Evolutionary conservation across 2,888 invertebrate species (phyloP).

Genomic region (Apotomis betuletana): DNA sequence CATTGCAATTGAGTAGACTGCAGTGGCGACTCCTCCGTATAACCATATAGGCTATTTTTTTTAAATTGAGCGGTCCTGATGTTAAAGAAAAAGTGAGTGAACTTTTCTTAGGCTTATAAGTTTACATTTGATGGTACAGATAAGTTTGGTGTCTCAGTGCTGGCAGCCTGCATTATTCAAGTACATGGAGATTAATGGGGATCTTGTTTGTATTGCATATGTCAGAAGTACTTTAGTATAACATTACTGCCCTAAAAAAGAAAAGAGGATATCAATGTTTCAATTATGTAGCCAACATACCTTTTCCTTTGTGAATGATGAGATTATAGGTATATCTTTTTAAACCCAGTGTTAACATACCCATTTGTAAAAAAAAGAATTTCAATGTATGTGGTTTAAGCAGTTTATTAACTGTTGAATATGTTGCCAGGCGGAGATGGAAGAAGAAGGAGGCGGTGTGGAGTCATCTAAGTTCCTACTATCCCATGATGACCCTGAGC

Average conservation of each 20-base stretch:
- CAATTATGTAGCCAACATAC: not conserved
- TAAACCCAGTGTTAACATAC: not conserved
- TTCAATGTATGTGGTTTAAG: not conserved
- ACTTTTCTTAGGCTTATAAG: no score
- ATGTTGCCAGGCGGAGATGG: slow-evolving; percentile 77
- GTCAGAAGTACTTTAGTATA: not conserved
- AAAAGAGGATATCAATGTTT: not conserved
- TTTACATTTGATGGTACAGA: no score
- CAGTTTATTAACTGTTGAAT: slow-evolving; percentile 33
- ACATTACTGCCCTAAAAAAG: not conserved
- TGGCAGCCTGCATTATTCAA: no score
- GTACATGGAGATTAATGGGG: no score
- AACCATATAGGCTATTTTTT: no score
- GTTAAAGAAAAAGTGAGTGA: no score
- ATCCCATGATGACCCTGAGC: slow-evolving; percentile 84
- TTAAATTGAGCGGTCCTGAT: no score
- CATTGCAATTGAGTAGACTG: no score
- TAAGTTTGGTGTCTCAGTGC: no score
- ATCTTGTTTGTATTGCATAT: no score
- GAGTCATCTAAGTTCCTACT: slow-evolving; percentile 80
- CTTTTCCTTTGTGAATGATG: not conserved
- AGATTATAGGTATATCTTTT: not conserved
- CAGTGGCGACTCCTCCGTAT: no score
- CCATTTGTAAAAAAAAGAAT: not conserved
- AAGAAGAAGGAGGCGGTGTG: slow-evolving; percentile 75